Evolutionary conservation across 2,888 invertebrate genomes (phyloP), one percentile per base, ranked within the genome.

Genomic region (Ennomos fuscantarius): DNA sequence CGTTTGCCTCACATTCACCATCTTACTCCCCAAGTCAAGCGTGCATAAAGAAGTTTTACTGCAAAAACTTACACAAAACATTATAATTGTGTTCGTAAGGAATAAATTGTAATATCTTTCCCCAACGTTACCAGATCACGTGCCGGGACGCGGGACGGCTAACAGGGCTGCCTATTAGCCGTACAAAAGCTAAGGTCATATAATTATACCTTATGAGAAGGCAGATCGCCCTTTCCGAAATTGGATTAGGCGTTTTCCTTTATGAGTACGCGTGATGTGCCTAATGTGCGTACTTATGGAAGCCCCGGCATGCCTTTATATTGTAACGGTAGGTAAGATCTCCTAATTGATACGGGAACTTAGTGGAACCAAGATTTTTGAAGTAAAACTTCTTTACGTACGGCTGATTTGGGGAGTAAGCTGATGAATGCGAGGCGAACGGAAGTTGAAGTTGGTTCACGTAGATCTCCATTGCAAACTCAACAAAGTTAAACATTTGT

Each of bases 151-250:
- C 24, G 24, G 24, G 2, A 3, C 15, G 15, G 15, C 24, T 6
- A 24, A 24, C 24, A 62, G 62, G 61, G 36, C 53, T 24, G 24
- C 57, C 60, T 64, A 64, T 59, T 64, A 66, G 47, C 54, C 50
- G 59, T 35, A 68, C 69, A 65, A 60, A 63, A 55, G 63, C 60
- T 54, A 59, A 62, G 59, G 63, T 24, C 6, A 6, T 65, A 65
- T 70, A 73, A 73, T 73, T 71, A 70, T 69, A 68, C 71, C 70
- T 72, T 66, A 71, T 69, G 72, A 72, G 73, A 54, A 65, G 72
- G 70, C 67, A 64, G 72, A 71, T 72, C 64, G 69, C 66, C 72
- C 68, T 69, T 66, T 40, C 44, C 53, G 39, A 50, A 59, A 65
- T 62, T 60, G 62, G 62, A 69, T 66, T 62, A 69, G 62, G 47